Base-by-base conservation (phyloP, 2,888 invertebrate species). In the Acanthacorydalis orientalis region DNA sequence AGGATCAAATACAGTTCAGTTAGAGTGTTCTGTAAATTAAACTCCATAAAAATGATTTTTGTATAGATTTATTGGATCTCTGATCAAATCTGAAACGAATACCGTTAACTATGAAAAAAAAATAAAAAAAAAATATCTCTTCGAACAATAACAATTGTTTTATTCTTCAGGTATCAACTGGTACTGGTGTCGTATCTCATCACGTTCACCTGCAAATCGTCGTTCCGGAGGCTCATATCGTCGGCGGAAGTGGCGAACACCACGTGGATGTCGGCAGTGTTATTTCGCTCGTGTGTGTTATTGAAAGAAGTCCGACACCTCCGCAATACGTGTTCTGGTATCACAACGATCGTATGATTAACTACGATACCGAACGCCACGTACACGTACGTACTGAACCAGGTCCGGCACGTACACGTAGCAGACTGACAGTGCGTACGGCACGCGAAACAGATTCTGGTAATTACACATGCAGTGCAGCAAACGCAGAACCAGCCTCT, bases 291-390 rank as follows among this genome's bases (percentile, higher is more conserved):
- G 86, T 85, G 57, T 90, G 90, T 75, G 82, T 89, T 63, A 88
- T 90, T 63, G 88, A 89, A 69, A 89, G 89, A 86, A 89, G 89
- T 64, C 90, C 90, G 48, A 85, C 83, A 61, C 90, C 89, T 56
- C 90, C 90, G 54, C 89, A 89, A 69, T 91, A 89, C 73, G 89
- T 92, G 62, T 90, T 90, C 73, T 91, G 91, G 91, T 90, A 86
- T 71, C 90, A 90, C 73, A 89, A 91, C 72, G 83, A 84, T 67
- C 82, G 85, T 62, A 88, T 91, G 83, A 88, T 91, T 71, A 91
- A 90, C 75, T 90, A 89, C 69, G 89, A 90, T 69, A 82, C 78
- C 58, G 73, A 83, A 57, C 78, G 88, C 60, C 83, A 87, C 55
- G 86, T 88, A 55, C 75, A 75, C 55, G 88, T 91, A 60, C 78